Conservation (phyloP, 30 jellyfish, hydroid and myxozoan genomes). For the Catostylus mosaicus region DNA sequence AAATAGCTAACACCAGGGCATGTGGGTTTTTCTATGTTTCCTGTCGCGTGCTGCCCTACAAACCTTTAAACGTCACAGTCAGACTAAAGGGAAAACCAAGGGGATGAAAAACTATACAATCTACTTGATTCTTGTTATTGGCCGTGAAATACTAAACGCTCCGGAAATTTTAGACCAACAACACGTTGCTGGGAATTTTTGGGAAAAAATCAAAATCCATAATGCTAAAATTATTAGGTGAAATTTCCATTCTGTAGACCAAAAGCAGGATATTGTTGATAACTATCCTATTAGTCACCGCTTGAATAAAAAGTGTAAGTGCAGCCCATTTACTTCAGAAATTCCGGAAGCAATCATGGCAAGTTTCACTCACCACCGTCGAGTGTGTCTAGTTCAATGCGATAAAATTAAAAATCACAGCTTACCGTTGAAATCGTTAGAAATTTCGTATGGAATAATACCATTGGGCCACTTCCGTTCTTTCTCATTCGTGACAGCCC, state of each 20-base stretch:
- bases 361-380: not conserved
- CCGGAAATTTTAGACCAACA: too few species aligned
- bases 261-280: not conserved
- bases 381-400: not conserved
- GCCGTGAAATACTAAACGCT: too few species aligned
- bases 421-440: conserved; percentile 60
- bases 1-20: conserved; percentile 55
- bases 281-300: not conserved
- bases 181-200: not conserved
- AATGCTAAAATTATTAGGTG: not conserved
- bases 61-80: conserved; percentile 41
- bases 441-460: conserved; percentile 60
- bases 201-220: not conserved
- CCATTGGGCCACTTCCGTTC: conserved; percentile 83
- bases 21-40: conserved; percentile 56
- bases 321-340: not conserved
- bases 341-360: conserved; percentile 26
- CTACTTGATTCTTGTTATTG: too few species aligned
- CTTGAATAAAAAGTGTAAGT: not conserved
- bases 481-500: conserved; percentile 70
- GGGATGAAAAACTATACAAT: too few species aligned
- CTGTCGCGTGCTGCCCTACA: conserved; percentile 70
- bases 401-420: not conserved
- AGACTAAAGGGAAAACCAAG: conserved; percentile 2
- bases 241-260: not conserved